Percentiles rank a stretch among this genome's conserved stretches.
Evolutionary conservation across 2,797 vertebrate species (phyloP).

Genomic region (Onychomys torridus): DNA sequence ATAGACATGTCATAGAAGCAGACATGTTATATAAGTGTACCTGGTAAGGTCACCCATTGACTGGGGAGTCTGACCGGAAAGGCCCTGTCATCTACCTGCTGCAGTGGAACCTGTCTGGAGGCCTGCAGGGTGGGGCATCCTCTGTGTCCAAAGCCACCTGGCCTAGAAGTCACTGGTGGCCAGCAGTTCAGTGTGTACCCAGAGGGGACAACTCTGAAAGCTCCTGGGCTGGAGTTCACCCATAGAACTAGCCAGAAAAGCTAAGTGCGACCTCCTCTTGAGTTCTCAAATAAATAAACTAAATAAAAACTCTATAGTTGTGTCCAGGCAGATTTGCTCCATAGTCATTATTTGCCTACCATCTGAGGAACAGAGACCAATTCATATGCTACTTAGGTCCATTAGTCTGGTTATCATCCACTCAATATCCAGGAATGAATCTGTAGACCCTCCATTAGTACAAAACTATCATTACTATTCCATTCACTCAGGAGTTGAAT

Average conservation of each 20-base stretch:
- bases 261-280: background rate
- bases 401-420: conserved; percentile 1
- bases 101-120: background rate
- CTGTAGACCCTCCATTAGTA: conserved; percentile 49
- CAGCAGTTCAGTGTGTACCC: background rate
- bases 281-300: background rate
- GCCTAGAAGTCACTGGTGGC: background rate
- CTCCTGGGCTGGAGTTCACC: background rate
- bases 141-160: background rate
- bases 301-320: background rate
- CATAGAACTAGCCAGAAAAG: background rate
- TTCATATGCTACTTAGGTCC: conserved; percentile 35
- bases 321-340: conserved; percentile 20
- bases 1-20: background rate
- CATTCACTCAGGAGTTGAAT: conserved; percentile 52
- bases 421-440: conserved; percentile 45
- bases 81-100: background rate
- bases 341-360: conserved; percentile 38
- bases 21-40: no score
- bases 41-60: background rate
- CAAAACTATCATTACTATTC: conserved; percentile 38
- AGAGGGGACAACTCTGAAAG: background rate
- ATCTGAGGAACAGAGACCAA: background rate
- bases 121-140: background rate
- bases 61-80: background rate